phyloP scores from a whole-genome alignment of 2,888 invertebrate genomes.

The Acleris cristana region DNA sequence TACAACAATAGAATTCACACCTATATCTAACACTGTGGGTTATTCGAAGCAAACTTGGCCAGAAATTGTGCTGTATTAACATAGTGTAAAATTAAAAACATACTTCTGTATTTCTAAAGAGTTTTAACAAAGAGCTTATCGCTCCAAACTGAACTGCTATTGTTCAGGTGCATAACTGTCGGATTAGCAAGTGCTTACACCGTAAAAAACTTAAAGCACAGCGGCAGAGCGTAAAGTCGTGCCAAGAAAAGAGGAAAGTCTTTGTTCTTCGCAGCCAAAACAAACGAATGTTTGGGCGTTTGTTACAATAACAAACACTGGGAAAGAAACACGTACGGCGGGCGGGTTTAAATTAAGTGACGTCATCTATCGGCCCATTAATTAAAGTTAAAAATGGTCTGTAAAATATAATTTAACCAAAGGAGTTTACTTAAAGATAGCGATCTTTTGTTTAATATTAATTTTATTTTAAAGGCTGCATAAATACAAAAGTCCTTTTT shows the following conservation, averaged over 20 bases:
- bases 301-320: conserved; percentile 75
- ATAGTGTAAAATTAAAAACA: conserved; percentile 9
- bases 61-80: not conserved
- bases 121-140: conserved; percentile 48
- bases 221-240: conserved; percentile 60
- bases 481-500: too few species aligned
- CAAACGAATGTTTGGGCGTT: conserved; percentile 74
- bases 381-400: too few species aligned
- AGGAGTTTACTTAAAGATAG: too few species aligned
- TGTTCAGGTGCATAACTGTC: conserved; percentile 58
- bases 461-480: too few species aligned
- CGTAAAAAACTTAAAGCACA: conserved; percentile 69
- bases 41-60: too few species aligned
- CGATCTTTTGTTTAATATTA: too few species aligned
- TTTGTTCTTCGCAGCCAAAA: conserved; percentile 80
- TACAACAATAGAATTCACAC: too few species aligned
- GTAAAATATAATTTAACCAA: too few species aligned
- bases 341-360: not conserved
- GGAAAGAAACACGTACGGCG: conserved; percentile 45
- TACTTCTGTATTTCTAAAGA: not conserved
- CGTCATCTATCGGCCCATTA: conserved; percentile 2
- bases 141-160: conserved; percentile 53
- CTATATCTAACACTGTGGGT: too few species aligned
- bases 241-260: conserved; percentile 65
- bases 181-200: conserved; percentile 56